These are phyloP conservation scores for Blastomussa wellsi DNA, from an alignment of 92 coral and sea anemone species.

Conservation along the genomic window DNA sequence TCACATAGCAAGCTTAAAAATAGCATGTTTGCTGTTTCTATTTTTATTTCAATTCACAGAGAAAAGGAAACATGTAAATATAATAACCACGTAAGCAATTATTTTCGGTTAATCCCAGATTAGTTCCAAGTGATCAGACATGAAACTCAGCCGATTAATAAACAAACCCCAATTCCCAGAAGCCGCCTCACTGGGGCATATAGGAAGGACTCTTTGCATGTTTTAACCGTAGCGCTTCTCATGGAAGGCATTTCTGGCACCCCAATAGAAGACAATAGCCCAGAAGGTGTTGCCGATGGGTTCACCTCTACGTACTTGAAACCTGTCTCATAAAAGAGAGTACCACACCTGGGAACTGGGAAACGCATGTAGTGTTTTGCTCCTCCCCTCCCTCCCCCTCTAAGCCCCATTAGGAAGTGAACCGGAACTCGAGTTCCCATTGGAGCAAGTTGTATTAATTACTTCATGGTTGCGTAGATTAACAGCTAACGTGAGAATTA, in stretches of 20 bases:
- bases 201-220: background rate
- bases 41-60: background rate
- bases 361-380: too few relatives aligned
- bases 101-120: background rate
- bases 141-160: background rate
- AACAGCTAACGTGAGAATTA: background rate
- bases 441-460: background rate
- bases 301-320: background rate
- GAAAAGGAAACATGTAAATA: background rate
- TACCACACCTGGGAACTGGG: background rate
- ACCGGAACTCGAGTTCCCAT: background rate
- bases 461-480: background rate
- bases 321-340: background rate
- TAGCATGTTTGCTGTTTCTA: background rate
- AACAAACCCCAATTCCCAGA: background rate
- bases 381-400: too few relatives aligned
- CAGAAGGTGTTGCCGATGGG: background rate
- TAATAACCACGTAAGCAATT: too few relatives aligned
- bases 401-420: background rate
- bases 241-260: background rate
- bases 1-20: too few relatives aligned
- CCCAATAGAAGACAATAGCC: background rate
- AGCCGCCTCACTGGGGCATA: background rate
- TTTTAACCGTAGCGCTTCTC: background rate
- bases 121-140: background rate